Base-by-base conservation (phyloP, 2,113 vertebrate genomes). In the Anguilla japonica region DNA sequence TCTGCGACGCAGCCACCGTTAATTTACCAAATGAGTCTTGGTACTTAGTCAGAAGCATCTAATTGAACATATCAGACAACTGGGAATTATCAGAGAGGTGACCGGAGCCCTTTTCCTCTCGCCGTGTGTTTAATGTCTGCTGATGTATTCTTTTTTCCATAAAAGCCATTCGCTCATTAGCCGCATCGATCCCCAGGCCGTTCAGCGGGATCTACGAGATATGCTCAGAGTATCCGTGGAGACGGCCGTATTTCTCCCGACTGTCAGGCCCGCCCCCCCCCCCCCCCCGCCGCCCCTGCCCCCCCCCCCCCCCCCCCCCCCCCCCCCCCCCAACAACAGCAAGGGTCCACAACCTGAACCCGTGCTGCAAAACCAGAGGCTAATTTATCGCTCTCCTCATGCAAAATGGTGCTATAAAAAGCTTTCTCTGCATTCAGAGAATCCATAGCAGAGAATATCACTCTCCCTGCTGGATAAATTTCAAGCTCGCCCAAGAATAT, bases 391-490 rank as follows among this genome's bases (percentile, higher is more conserved):
- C 50, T 14, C 83, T 60, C 56, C 9, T 40, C 50, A 14, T 18
- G 41, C 84, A 46, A 7, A n/a, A 75, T 13, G 71, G 71, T 13
- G 13, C 71, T 11, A 75, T 34, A 75, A 34, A 75, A 75, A 75
- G 71, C 71, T 75, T 41, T 84, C 88, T 90, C 87, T 91, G 88
- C 84, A 83, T 89, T 84, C 56, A 20, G 41, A 53, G 16, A 84
- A 84, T 84, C 39, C 67, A 84, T 84, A 84, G 22, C 57, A 67
- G 67, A 34, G 39, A 84, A 75, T 60, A 82, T 82, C 57, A 88
- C 41, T 43, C 41, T 7, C 81, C 81, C 81, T 81, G n/a, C 85
- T 57, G 46, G 84, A 83, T 56, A 71, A 34, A 83, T 84, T 50
- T 34, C 18, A 40, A 53, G 71, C 60, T 87, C 53, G 18, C 71